Evolutionary conservation across 2,888 invertebrate species (phyloP).

Genomic region (Chrysolina haemoptera): DNA sequence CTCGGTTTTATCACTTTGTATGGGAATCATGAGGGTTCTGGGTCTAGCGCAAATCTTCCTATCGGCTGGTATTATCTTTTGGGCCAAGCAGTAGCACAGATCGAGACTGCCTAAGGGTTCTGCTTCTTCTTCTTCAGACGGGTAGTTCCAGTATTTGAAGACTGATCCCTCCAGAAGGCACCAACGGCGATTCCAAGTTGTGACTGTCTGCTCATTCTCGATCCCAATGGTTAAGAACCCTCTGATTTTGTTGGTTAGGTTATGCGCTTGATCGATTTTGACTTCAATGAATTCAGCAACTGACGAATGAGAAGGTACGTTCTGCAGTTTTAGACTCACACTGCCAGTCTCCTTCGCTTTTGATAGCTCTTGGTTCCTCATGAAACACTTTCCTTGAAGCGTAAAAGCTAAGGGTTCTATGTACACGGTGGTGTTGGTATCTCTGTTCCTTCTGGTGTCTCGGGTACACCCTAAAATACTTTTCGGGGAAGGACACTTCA

Average conservation of each 20-base stretch:
- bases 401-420: conserved; percentile 49
- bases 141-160: conserved; percentile 57
- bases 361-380: conserved; percentile 43
- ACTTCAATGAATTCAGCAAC: conserved; percentile 42
- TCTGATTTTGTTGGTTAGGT: conserved; percentile 44
- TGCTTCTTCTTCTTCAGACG: conserved; percentile 52
- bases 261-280: conserved; percentile 39
- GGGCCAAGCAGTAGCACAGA: conserved; percentile 41
- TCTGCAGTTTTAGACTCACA: conserved; percentile 36
- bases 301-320: conserved; percentile 41
- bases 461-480: conserved; percentile 47
- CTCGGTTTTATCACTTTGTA: conserved; percentile 30
- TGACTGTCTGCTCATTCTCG: conserved; percentile 36
- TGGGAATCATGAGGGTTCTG: conserved; percentile 48
- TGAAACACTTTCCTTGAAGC: conserved; percentile 45
- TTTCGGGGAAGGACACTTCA: conserved; percentile 51
- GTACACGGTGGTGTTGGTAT: conserved; percentile 26
- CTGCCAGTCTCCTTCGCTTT: conserved; percentile 34
- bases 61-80: conserved; percentile 46
- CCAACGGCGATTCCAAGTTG: conserved; percentile 56
- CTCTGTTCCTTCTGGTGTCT: conserved; percentile 33
- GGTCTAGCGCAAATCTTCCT: conserved; percentile 54
- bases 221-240: conserved; percentile 54
- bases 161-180: conserved; percentile 50
- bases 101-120: conserved; percentile 48